phyloP scores from a whole-genome alignment of 2,113 vertebrate genomes.

The Phaethon lepturus region DNA sequence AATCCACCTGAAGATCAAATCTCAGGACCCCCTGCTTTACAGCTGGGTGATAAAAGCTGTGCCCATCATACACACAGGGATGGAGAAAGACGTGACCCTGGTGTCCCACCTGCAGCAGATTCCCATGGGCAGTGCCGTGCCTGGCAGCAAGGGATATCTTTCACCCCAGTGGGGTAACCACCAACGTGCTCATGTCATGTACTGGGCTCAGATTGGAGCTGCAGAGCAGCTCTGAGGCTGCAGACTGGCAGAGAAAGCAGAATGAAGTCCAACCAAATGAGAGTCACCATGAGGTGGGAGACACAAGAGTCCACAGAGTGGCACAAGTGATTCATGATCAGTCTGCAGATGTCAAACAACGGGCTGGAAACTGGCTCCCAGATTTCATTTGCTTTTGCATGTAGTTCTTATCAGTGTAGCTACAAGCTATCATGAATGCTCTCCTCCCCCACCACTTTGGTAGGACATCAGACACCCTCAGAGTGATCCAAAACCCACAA shows the following conservation, averaged over 20 bases:
- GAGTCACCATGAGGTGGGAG: rapidly evolving
- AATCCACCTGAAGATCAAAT: neutral
- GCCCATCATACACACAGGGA: rapidly evolving
- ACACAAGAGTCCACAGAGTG: neutral
- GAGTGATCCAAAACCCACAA: neutral
- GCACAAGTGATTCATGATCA: neutral
- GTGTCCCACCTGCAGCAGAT: neutral
- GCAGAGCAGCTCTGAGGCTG: neutral
- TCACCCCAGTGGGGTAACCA: neutral
- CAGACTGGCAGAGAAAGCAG: neutral
- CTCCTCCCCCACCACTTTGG: neutral
- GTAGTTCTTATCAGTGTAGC: neutral
- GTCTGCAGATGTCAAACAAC: neutral
- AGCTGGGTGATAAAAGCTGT: neutral
- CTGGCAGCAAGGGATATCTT: neutral
- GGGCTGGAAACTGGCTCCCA: neutral
- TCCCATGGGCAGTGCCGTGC: neutral
- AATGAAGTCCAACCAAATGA: neutral
- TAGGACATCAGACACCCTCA: neutral
- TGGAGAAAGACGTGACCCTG: neutral
- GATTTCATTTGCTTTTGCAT: neutral
- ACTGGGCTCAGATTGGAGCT: neutral
- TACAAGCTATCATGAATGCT: neutral
- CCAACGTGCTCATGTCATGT: neutral
- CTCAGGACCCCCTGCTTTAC: neutral